phyloP scores from a whole-genome alignment of 92 coral and sea anemone species.

The Siderastrea siderea region DNA sequence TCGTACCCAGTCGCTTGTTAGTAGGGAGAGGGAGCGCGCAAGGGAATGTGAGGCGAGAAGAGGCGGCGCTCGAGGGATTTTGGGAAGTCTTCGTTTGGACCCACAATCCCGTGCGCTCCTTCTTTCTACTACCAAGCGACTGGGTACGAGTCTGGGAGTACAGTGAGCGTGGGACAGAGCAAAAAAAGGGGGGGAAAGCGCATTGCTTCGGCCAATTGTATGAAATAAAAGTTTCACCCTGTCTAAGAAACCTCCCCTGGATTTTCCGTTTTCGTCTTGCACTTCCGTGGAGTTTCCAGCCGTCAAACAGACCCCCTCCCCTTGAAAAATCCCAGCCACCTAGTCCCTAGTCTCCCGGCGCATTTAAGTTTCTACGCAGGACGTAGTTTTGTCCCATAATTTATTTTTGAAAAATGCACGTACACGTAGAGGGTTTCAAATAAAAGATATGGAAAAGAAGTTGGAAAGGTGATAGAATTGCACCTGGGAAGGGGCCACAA shows the following conservation, averaged over 20 bases:
- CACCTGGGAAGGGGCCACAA: no score
- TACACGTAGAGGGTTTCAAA: not conserved
- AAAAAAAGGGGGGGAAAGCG: not conserved
- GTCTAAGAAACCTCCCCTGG: not conserved
- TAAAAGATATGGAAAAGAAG: no score
- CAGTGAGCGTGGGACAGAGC: not conserved
- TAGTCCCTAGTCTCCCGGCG: not conserved
- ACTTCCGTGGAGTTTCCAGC: not conserved
- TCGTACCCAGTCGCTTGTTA: no score
- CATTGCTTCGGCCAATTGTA: not conserved
- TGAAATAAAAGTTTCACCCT: not conserved
- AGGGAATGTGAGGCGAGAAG: no score
- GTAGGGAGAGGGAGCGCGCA: no score
- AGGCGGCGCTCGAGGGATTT: no score
- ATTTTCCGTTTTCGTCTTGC: not conserved
- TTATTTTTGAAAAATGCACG: not conserved
- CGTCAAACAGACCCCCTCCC: not conserved
- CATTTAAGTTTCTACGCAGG: not conserved
- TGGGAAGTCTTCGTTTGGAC: no score
- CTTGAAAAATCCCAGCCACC: not conserved
- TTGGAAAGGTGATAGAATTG: no score
- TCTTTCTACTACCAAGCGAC: no score
- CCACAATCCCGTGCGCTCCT: no score
- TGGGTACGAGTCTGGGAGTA: no score
- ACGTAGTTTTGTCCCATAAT: not conserved